A percentile compares a stretch with the other conserved stretches of the same genome.
These are phyloP conservation scores for Diploptera punctata DNA, from an alignment of 2,888 invertebrate genomes.

Conservation along the genomic window DNA sequence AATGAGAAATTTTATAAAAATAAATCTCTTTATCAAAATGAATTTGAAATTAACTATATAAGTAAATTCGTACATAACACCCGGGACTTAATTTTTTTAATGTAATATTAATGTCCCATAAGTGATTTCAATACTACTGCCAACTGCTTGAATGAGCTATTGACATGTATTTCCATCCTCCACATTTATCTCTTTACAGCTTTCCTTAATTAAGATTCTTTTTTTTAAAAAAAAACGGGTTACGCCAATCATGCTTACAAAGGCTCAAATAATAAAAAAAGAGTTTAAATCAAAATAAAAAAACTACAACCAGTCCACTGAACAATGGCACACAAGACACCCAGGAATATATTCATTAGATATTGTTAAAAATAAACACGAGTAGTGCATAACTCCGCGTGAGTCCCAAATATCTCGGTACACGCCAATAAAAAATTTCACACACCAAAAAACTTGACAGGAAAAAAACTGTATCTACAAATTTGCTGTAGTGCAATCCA, in stretches of 20 bases:
- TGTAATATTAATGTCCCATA: no score
- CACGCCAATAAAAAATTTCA: conserved; percentile 28
- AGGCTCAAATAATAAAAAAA: conserved; percentile 30
- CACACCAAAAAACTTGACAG: conserved; percentile 33
- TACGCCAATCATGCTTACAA: conserved; percentile 33
- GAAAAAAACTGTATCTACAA: conserved; percentile 37
- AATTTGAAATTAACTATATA: no score
- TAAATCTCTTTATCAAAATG: no score
- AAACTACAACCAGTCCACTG: conserved; percentile 35
- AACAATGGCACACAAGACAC: conserved; percentile 39
- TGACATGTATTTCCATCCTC: no score
- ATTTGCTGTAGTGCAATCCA: conserved; percentile 40
- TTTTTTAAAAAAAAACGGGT: no score
- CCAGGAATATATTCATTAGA: conserved; percentile 19
- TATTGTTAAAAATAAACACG: conserved; percentile 7
- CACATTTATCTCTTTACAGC: no score
- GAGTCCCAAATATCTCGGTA: conserved; percentile 25
- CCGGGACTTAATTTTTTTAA: no score
- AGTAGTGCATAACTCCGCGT: conserved; percentile 29
- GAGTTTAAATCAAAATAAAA: conserved; percentile 32
- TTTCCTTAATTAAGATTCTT: no score
- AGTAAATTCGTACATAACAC: no score
- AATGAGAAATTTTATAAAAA: no score
- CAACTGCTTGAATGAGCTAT: no score
- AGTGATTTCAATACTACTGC: no score